These are phyloP conservation scores for Podarcis cretensis DNA, from an alignment of 2,113 vertebrate species.

Conservation along the genomic window DNA sequence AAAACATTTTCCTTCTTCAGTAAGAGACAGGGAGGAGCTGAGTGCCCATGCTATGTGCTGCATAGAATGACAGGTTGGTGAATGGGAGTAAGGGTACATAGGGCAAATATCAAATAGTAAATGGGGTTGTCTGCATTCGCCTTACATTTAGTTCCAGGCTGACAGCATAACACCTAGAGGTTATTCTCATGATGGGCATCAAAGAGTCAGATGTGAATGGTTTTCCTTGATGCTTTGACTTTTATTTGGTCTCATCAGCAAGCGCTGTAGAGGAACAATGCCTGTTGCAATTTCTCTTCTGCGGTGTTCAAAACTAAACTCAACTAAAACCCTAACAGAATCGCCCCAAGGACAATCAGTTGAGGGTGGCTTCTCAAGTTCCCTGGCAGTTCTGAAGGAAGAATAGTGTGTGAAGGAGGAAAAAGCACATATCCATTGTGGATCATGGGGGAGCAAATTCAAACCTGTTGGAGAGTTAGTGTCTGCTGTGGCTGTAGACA, in stretches of 20 bases:
- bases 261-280: not conserved
- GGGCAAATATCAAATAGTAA: slow-evolving; percentile 7
- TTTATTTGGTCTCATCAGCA: not conserved
- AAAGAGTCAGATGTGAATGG: not conserved
- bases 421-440: not conserved
- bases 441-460: too few relatives aligned
- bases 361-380: not conserved
- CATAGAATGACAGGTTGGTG: slow-evolving; percentile 13
- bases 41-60: not conserved
- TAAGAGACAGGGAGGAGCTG: slow-evolving; percentile 12
- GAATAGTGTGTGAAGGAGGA: not conserved
- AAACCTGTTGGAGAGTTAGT: too few relatives aligned
- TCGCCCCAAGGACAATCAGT: not conserved
- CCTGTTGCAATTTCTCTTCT: not conserved
- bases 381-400: not conserved
- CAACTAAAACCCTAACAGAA: too few relatives aligned
- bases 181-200: not conserved
- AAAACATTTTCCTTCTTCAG: slow-evolving; percentile 28
- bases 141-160: not conserved
- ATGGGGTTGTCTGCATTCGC: not conserved
- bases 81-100: not conserved
- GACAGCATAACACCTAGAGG: not conserved
- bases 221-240: slow-evolving; percentile 6
- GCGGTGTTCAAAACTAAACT: not conserved
- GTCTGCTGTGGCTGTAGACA: too few relatives aligned